Conservation (phyloP, 1,140 invertebrate species). For the Brachionus asplanchnoidis region DNA sequence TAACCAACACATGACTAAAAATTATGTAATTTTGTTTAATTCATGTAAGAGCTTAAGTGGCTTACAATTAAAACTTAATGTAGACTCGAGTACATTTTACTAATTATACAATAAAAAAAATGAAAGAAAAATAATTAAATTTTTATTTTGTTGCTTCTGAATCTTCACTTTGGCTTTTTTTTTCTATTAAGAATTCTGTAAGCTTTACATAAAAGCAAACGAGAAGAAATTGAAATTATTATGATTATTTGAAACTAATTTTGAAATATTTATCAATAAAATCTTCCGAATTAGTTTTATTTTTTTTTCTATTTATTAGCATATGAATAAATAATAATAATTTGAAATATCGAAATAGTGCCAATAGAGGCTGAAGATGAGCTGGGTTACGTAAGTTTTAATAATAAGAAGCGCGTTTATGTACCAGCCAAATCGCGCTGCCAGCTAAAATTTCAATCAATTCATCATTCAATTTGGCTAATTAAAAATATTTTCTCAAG, state of each 20-base stretch:
- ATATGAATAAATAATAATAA: conserved; percentile 37
- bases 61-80: background rate
- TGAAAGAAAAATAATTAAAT: background rate
- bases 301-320: conserved; percentile 1
- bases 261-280: conserved; percentile 33
- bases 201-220: background rate
- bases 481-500: background rate
- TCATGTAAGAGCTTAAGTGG: background rate
- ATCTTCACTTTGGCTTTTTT: background rate
- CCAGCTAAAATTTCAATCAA: background rate
- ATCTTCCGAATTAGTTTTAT: background rate
- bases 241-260: conserved; percentile 33
- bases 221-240: conserved; percentile 30
- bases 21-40: background rate
- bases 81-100: background rate
- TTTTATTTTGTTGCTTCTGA: background rate
- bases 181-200: background rate
- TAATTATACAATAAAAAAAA: background rate
- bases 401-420: background rate
- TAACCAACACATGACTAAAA: background rate
- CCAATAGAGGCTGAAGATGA: background rate
- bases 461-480: background rate
- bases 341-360: conserved; percentile 8
- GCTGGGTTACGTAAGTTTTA: background rate
- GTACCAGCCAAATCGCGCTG: background rate